Percentiles rank a stretch among this genome's conserved stretches.
Evolutionary conservation across 2,888 invertebrate genomes (phyloP).

Genomic region (Camptogramma bilineatum): DNA sequence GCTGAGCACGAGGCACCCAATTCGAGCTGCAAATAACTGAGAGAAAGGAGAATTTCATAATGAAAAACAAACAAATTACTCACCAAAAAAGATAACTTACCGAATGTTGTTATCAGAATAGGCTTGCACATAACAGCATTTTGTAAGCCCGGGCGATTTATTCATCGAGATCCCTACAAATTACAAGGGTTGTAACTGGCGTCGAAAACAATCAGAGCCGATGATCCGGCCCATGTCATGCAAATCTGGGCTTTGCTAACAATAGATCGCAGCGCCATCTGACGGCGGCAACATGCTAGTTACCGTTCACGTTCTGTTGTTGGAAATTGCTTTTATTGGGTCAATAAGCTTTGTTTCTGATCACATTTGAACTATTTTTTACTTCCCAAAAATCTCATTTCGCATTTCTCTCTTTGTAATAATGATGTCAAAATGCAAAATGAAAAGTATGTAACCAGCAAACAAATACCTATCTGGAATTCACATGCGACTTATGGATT

Average conservation of each 20-base stretch:
- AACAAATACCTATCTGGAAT: background rate
- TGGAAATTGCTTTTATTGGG: slow-evolving; percentile 57
- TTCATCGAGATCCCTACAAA: slow-evolving; percentile 77
- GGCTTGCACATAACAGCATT: slow-evolving; percentile 46
- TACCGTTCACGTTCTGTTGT: slow-evolving; percentile 55
- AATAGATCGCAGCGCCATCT: slow-evolving; percentile 68
- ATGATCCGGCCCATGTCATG: slow-evolving; percentile 79
- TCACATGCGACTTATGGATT: background rate
- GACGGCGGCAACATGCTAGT: slow-evolving; percentile 58
- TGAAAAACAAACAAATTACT: background rate
- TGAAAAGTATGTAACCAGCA: background rate
- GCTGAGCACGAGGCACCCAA: background rate
- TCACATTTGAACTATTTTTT: slow-evolving; percentile 12
- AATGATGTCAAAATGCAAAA: background rate
- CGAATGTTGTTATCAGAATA: background rate
- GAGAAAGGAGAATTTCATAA: background rate
- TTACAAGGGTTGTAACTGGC: slow-evolving; percentile 76
- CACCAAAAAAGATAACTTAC: background rate
- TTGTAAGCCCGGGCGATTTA: slow-evolving; percentile 67
- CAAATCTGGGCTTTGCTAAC: slow-evolving; percentile 78
- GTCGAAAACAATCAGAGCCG: slow-evolving; percentile 77
- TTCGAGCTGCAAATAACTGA: background rate
- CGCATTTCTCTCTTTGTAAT: background rate
- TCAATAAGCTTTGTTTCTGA: slow-evolving; percentile 41
- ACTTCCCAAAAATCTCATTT: slow-evolving; percentile 1